phyloP scores from a whole-genome alignment of 2,888 invertebrate genomes.

The Agrochola lota region DNA sequence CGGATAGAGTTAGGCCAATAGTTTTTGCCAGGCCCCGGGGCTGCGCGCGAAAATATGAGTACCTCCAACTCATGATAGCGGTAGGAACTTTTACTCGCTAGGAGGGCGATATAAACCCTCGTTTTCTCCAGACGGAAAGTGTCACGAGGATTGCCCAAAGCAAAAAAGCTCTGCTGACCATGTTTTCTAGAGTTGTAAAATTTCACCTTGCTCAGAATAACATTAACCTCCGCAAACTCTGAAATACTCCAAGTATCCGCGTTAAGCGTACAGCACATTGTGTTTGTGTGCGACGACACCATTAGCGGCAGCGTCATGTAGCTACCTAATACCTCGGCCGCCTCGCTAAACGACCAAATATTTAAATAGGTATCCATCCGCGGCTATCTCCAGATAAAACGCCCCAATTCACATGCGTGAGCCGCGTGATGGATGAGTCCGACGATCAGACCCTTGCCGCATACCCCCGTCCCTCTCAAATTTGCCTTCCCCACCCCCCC shows the following conservation, averaged over 20 bases:
- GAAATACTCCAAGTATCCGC: neutral
- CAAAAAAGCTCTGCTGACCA: neutral
- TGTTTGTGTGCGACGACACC: slow-evolving; percentile 62
- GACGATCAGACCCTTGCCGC: slow-evolving; percentile 89
- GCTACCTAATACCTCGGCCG: slow-evolving; percentile 65
- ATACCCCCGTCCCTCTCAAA: slow-evolving; percentile 84
- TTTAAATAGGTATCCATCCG: slow-evolving; percentile 88
- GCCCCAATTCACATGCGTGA: slow-evolving; percentile 90
- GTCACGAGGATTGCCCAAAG: no score
- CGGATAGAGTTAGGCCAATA: neutral
- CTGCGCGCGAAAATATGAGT: neutral
- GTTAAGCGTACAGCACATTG: slow-evolving; percentile 35
- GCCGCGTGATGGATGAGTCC: slow-evolving; percentile 90
- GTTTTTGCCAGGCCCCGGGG: neutral
- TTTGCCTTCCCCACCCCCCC: slow-evolving; percentile 84
- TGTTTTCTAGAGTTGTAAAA: neutral
- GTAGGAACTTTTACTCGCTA: neutral
- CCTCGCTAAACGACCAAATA: slow-evolving; percentile 87
- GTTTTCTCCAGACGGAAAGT: neutral
- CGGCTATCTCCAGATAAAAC: slow-evolving; percentile 90
- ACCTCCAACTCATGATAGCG: neutral
- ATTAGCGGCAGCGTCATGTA: slow-evolving; percentile 75
- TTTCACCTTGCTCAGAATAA: neutral
- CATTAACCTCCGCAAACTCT: neutral
- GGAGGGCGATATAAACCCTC: neutral